Conservation (phyloP, 2,888 invertebrate species). For the Synergus itoensis region DNA sequence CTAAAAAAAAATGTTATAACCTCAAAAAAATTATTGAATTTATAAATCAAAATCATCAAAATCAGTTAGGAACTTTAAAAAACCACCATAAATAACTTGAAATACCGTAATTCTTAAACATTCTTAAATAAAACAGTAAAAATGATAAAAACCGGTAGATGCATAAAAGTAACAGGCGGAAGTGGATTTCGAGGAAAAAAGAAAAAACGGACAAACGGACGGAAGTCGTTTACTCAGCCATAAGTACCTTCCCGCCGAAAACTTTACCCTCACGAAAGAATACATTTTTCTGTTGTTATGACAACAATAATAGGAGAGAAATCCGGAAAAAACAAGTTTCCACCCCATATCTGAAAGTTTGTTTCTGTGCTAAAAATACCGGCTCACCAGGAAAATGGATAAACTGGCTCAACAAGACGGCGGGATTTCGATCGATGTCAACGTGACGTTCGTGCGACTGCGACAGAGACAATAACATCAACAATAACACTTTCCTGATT, state of each 20-base stretch:
- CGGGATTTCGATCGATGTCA: slow-evolving; percentile 42
- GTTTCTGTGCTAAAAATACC: slow-evolving; percentile 52
- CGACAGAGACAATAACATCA: slow-evolving; percentile 36
- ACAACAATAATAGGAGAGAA: not conserved
- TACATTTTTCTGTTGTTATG: slow-evolving; percentile 19
- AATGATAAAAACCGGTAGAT: not conserved
- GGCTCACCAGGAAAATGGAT: slow-evolving; percentile 42
- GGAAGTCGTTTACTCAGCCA: slow-evolving; percentile 20
- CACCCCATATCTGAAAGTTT: slow-evolving; percentile 34
- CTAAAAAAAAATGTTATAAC: not conserved
- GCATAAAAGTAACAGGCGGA: too few relatives aligned
- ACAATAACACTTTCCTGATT: slow-evolving; percentile 19
- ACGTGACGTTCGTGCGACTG: slow-evolving; percentile 28
- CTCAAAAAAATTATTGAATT: not conserved
- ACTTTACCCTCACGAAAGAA: slow-evolving; percentile 31
- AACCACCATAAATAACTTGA: not conserved
- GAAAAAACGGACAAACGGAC: not conserved
- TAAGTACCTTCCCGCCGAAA: slow-evolving; percentile 60
- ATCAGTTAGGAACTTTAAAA: too few relatives aligned
- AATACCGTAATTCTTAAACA: too few relatives aligned
- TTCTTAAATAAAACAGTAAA: not conserved
- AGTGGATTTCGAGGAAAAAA: not conserved
- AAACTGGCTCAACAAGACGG: not conserved
- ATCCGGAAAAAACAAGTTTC: not conserved
- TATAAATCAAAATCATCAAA: not conserved